Percentiles rank a stretch among this genome's conserved stretches.
These are phyloP conservation scores for Coelopa frigida DNA, from an alignment of 1,140 invertebrate species.

Conservation along the genomic window DNA sequence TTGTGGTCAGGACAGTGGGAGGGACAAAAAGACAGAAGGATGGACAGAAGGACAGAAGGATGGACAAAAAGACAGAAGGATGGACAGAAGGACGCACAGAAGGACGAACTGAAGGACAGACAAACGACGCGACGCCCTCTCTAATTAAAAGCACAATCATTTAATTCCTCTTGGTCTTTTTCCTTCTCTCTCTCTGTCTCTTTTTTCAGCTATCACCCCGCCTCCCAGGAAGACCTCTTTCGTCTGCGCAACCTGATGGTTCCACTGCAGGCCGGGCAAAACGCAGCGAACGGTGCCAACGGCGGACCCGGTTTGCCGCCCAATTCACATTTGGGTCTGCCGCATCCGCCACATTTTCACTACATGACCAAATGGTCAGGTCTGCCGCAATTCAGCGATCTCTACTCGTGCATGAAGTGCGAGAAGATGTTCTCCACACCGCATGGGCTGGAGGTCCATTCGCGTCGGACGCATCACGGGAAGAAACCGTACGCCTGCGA, in stretches of 20 bases:
- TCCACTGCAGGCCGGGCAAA: constrained; percentile 33
- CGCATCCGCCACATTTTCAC: constrained; percentile 55
- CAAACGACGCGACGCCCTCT: too few relatives aligned
- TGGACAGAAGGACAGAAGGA: not conserved
- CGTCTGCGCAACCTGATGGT: constrained; percentile 42
- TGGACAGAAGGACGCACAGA: not conserved
- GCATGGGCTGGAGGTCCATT: constrained; percentile 92
- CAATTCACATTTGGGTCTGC: constrained; percentile 37
- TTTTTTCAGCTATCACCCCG: constrained; percentile 37
- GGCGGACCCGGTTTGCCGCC: constrained; percentile 34
- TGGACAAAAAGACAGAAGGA: not conserved
- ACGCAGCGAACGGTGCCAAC: constrained; percentile 22
- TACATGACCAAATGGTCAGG: constrained; percentile 56
- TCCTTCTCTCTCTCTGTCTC: not conserved
- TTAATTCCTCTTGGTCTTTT: not conserved
- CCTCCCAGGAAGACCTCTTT: constrained; percentile 43
- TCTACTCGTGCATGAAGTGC: constrained; percentile 94
- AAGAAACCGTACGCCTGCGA: constrained; percentile 93
- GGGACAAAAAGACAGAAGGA: not conserved
- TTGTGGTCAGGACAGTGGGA: not conserved
- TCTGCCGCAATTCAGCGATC: constrained; percentile 68
- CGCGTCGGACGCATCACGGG: constrained; percentile 87
- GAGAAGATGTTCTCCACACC: constrained; percentile 97
- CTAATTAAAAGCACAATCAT: constrained; percentile 7
- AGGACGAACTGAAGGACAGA: constrained; percentile 6